Percentiles rank a stretch among this genome's conserved stretches.
phyloP scores from a whole-genome alignment of 2,113 vertebrate genomes.

The Phalacrocorax aristotelis region DNA sequence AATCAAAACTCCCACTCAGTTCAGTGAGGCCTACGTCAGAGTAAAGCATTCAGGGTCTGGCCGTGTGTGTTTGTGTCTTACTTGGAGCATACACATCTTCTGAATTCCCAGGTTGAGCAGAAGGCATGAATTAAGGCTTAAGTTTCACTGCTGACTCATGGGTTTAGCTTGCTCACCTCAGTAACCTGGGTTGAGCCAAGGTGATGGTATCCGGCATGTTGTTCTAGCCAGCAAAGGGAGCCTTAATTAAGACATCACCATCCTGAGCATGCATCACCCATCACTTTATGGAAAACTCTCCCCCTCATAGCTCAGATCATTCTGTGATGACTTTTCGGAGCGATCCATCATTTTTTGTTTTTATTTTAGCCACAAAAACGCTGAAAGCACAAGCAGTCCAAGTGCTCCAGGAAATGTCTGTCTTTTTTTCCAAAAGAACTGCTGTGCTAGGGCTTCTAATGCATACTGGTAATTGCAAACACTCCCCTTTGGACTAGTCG shows the following conservation, averaged over 20 bases:
- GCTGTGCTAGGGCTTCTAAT: slow-evolving; percentile 39
- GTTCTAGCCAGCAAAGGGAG: neutral
- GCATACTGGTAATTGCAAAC: slow-evolving; percentile 38
- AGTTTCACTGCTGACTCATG: neutral
- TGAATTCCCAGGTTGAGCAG: neutral
- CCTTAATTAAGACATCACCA: neutral
- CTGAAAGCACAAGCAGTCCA: neutral
- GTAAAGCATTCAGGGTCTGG: neutral
- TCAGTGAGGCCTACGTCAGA: neutral
- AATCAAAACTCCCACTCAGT: neutral
- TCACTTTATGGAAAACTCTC: neutral
- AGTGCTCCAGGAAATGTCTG: slow-evolving; percentile 52
- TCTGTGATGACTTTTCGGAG: neutral
- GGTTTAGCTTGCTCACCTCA: neutral
- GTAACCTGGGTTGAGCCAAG: neutral
- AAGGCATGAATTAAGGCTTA: neutral
- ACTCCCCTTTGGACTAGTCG: neutral
- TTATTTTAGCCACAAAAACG: slow-evolving; percentile 45
- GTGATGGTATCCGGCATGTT: rapidly evolving
- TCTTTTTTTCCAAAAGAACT: slow-evolving; percentile 11
- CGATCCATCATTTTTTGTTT: neutral
- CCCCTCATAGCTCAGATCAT: neutral
- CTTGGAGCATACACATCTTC: neutral
- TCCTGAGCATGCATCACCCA: neutral
- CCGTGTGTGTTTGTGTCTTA: neutral